These are phyloP conservation scores for Neotoma lepida DNA, from an alignment of 2,113 vertebrate species.

Conservation along the genomic window DNA sequence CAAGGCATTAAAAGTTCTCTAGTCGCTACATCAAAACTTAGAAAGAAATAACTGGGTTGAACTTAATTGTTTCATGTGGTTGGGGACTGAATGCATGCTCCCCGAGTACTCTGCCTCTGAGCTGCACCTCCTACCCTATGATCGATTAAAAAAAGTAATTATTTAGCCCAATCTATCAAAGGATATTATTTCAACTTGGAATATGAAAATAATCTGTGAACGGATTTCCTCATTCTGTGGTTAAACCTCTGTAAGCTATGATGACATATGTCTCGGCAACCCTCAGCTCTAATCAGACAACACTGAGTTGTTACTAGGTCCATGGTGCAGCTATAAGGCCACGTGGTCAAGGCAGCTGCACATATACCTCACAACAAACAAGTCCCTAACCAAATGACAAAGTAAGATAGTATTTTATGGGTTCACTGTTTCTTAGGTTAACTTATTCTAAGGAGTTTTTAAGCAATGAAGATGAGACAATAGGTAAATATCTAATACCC, in stretches of 20 bases:
- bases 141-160: not conserved
- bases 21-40: not conserved
- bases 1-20: not conserved
- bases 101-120: not conserved
- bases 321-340: not conserved
- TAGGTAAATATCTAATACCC: not conserved
- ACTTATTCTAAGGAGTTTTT: slow-evolving; percentile 42
- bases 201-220: not conserved
- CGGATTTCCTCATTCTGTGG: not conserved
- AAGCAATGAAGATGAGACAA: not conserved
- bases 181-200: not conserved
- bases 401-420: not conserved
- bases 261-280: not conserved
- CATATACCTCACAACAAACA: not conserved
- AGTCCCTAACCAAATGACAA: not conserved
- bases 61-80: not conserved
- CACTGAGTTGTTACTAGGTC: not conserved
- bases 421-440: not conserved
- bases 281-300: not conserved
- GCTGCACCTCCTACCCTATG: not conserved
- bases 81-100: not conserved
- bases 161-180: slow-evolving; percentile 6
- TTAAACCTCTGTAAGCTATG: not conserved
- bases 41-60: not conserved
- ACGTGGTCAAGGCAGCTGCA: not conserved